Base-by-base conservation (phyloP, 1,140 invertebrate genomes). In the Tetragnatha versicolor region DNA sequence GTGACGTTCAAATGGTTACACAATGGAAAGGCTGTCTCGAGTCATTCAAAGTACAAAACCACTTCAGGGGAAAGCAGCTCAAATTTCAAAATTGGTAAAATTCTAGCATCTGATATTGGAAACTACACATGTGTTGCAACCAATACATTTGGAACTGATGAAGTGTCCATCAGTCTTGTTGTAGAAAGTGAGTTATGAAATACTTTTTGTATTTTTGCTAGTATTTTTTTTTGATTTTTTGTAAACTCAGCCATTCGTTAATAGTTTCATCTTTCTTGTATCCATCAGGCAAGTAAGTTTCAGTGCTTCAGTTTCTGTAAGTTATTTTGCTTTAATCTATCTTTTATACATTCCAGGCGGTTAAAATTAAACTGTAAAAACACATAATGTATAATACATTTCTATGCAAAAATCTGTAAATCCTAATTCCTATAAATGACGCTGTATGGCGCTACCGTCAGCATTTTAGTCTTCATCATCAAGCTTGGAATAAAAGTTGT, bases 41-140 rank as follows among this genome's bases (percentile, higher is more conserved):
- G 20, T 9, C 35, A 35, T 1, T n/a, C 31, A 22, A 39, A 55
- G 3, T 35, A 53, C 55, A 51, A 45, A 53, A 70, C 55, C 7
- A 22, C 14, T n/a, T 53, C 22, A 4, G 22, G 9, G 12, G 31
- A 70, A 55, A 70, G n/a, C 51, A 70, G 33, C 20, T 53, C 68
- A 3, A 27, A 70, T 37, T 68, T 35, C n/a, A 35, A 14, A 2
- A 61, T 79, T 39, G 66, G 66, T n/a, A 61, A 63, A 22, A 35
- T 80, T 47, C 14, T 29, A 37, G 55, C 60, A 14, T 27, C 42
- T 14, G 66, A 84, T 68, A 70, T 79, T 27, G 83, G 82, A 5
- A 79, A 80, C 37, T 84, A 84, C 68, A 83, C 83, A 3, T 84
- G 83, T 77, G 42, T 69, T 31, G 83, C 82, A 10, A 76, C 63